A percentile compares a stretch with the other conserved stretches of the same genome.
Conservation (phyloP, 1,140 invertebrate genomes). For the Plectus sambesii region DNA sequence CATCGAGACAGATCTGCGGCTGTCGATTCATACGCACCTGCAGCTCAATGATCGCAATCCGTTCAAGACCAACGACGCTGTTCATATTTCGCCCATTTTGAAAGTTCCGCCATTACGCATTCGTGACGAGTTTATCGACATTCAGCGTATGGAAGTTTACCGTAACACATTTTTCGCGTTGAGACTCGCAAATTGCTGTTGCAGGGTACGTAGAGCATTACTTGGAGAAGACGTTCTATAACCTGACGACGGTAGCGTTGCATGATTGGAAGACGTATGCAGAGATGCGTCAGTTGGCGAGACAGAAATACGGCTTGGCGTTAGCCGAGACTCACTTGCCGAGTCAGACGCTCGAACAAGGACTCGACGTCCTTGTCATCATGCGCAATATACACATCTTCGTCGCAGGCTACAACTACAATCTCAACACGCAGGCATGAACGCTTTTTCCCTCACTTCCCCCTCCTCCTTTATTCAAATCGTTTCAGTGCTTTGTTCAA, state of each 20-base stretch:
- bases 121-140: slow-evolving; percentile 49
- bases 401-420: slow-evolving; percentile 84
- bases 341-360: slow-evolving; percentile 83
- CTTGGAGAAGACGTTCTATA: slow-evolving; percentile 87
- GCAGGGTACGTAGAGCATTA: slow-evolving; percentile 70
- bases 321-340: slow-evolving; percentile 81
- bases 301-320: slow-evolving; percentile 67
- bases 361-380: slow-evolving; percentile 91
- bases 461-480: background rate
- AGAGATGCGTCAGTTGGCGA: slow-evolving; percentile 83
- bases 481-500: slow-evolving; percentile 70
- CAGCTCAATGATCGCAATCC: slow-evolving; percentile 68
- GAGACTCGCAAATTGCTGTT: slow-evolving; percentile 2
- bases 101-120: slow-evolving; percentile 51
- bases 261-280: slow-evolving; percentile 95
- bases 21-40: slow-evolving; percentile 78
- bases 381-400: slow-evolving; percentile 94
- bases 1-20: slow-evolving; percentile 76
- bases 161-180: slow-evolving; percentile 3
- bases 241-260: slow-evolving; percentile 86
- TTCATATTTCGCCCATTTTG: slow-evolving; percentile 53
- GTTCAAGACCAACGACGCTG: slow-evolving; percentile 56
- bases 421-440: slow-evolving; percentile 76
- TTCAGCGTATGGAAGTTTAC: slow-evolving; percentile 44
- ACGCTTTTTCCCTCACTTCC: background rate